A percentile compares a stretch with the other conserved stretches of the same genome.
Evolutionary conservation across 2,888 invertebrate genomes (phyloP).

Genomic region (Ochlodes sylvanus): DNA sequence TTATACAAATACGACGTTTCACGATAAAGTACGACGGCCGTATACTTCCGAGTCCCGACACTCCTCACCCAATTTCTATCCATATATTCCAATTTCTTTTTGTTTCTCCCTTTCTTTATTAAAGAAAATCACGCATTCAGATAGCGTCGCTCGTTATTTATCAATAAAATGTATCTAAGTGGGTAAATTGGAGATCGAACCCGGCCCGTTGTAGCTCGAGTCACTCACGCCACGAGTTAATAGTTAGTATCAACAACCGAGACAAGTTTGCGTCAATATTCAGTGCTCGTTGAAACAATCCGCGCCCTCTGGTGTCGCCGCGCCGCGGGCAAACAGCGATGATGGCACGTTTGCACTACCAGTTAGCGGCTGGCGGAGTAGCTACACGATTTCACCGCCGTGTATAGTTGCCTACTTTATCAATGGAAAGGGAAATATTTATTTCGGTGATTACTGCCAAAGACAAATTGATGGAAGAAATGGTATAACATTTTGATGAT

Average conservation of each 20-base stretch:
- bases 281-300: constrained; percentile 49
- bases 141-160: too few relatives aligned
- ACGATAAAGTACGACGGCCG: too few relatives aligned
- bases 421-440: background rate
- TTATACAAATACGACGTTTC: too few relatives aligned
- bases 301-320: constrained; percentile 66
- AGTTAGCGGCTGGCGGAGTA: constrained; percentile 57
- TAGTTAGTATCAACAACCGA: background rate
- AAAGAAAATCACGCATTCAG: too few relatives aligned
- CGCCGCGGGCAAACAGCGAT: constrained; percentile 69
- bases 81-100: too few relatives aligned
- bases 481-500: too few relatives aligned
- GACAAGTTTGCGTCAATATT: constrained; percentile 30
- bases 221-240: background rate
- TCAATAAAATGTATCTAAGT: background rate
- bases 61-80: too few relatives aligned
- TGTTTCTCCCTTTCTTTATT: too few relatives aligned
- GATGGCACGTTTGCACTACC: constrained; percentile 61
- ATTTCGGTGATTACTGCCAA: background rate
- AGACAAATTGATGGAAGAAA: background rate
- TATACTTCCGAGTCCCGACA: too few relatives aligned
- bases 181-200: background rate
- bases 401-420: background rate
- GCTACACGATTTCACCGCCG: constrained; percentile 32
- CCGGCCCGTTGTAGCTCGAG: background rate